phyloP scores from a whole-genome alignment of 2,888 invertebrate species.

The Cephus rjabovi region DNA sequence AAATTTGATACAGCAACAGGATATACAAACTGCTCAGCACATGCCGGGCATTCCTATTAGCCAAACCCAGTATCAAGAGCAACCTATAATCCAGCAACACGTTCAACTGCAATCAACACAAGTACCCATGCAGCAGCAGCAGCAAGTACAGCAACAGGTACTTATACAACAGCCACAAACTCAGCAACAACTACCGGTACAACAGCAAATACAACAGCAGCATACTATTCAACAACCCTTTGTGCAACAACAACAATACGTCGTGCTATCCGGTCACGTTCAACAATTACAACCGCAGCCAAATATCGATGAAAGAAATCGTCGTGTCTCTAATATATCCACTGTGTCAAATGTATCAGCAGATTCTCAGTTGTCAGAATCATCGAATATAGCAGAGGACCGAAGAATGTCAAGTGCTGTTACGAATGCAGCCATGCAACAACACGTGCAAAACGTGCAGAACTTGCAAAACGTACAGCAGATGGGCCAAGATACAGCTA shows the following conservation, averaged over 20 bases:
- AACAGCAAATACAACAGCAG: constrained; percentile 34
- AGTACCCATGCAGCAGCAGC: constrained; percentile 29
- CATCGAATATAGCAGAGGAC: constrained; percentile 13
- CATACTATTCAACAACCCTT: constrained; percentile 8
- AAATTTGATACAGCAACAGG: constrained; percentile 2
- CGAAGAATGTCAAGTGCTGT: constrained; percentile 10
- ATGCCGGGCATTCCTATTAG: neutral
- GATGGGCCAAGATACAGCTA: constrained; percentile 29
- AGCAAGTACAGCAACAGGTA: constrained; percentile 21
- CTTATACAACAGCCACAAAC: constrained; percentile 1
- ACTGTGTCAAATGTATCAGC: constrained; percentile 51
- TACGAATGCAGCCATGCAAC: constrained; percentile 6
- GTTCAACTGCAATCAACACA: constrained; percentile 36
- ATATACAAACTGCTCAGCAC: neutral
- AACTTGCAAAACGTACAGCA: constrained; percentile 32
- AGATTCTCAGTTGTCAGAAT: constrained; percentile 54
- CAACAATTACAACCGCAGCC: constrained; percentile 40
- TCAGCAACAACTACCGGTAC: constrained; percentile 22
- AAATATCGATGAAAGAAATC: constrained; percentile 56
- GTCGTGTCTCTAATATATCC: constrained; percentile 59
- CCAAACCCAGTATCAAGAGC: constrained; percentile 26
- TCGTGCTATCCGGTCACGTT: constrained; percentile 12
- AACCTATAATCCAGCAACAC: constrained; percentile 45
- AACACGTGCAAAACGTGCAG: constrained; percentile 34
- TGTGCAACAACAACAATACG: constrained; percentile 12